Conservation (phyloP, 1,140 invertebrate species). For the Wiebesia pumilae region DNA sequence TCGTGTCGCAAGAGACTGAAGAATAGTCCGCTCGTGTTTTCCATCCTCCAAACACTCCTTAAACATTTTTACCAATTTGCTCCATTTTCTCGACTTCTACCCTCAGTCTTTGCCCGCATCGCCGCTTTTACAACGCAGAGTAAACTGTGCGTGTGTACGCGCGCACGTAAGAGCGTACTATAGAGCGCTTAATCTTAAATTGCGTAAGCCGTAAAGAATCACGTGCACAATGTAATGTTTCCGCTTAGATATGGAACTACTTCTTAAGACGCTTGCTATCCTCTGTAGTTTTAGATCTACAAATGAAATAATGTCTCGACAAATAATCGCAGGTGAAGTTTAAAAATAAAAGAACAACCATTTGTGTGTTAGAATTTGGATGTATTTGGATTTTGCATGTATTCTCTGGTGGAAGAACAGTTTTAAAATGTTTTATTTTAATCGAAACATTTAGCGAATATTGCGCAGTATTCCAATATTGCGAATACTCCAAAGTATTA, state of each 20-base stretch:
- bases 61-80: constrained; percentile 67
- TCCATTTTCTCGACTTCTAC: constrained; percentile 6
- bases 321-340: background rate
- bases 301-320: background rate
- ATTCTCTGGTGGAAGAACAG: no score
- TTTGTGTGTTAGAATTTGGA: background rate
- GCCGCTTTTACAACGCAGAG: background rate
- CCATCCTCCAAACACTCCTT: constrained; percentile 58
- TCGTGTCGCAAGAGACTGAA: constrained; percentile 47
- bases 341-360: no score
- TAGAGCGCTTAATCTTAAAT: constrained; percentile 42
- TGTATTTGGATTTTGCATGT: no score
- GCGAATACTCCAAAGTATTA: no score
- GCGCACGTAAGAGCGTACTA: background rate
- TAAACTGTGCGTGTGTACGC: background rate
- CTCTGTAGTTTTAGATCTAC: background rate
- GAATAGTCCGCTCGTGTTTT: constrained; percentile 57
- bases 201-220: constrained; percentile 30
- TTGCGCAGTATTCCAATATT: no score
- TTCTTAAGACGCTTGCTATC: constrained; percentile 9
- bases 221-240: constrained; percentile 43
- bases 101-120: background rate
- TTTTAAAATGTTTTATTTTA: no score
- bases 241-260: constrained; percentile 26
- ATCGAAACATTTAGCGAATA: no score